Base-by-base conservation (phyloP, 2,888 invertebrate genomes). In the Trachelus iudaicus region DNA sequence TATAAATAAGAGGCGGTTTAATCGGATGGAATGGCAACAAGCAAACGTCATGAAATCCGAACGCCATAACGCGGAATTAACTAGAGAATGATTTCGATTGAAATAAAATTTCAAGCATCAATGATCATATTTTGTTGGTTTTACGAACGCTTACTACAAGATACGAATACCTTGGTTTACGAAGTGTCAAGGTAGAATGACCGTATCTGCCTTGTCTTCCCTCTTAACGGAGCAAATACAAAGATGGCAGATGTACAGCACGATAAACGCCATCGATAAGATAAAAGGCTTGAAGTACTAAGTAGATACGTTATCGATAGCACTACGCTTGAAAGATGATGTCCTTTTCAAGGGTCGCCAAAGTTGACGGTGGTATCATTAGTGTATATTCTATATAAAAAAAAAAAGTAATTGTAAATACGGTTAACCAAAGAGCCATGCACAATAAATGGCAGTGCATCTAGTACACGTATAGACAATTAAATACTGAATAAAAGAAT, bases 1-100 rank as follows among this genome's bases (percentile, higher is more conserved):
- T 81, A 76, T 75, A 80, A 75, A 76, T 79, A 76, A 77, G 9
- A 56, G 23, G 56, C 56, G 56, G 9, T 56, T 56, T 56, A 56
- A 56, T 56, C 56, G 56, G 23, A 56, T 6, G 23, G 56, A 56
- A 56, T 23, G 56, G 23, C 56, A 56, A 56, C 23, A 56, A 23
- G 23, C 23, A 56, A 15, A 56, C 56, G 56, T 56, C 56, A 56
- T 23, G 56, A 56, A 56, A 56, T 56, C 56, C 56, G 9, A 56
- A 23, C 40, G 40, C 40, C 40, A 6, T 40, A 1, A 15, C 74
- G 76, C 69, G 69, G 71, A 68, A 68, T 13, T 15, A 40, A 69
- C 35, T 69, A 34, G 23, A 40, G 40, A 40, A 40, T 40, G 40
- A 40, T 15, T 40, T 40, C 4, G 6, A 40, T 56, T 56, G 2